Evolutionary conservation across 1,140 invertebrate species (phyloP), one percentile per base, ranked within the genome.

Genomic region (Drosophila ercepeae): DNA sequence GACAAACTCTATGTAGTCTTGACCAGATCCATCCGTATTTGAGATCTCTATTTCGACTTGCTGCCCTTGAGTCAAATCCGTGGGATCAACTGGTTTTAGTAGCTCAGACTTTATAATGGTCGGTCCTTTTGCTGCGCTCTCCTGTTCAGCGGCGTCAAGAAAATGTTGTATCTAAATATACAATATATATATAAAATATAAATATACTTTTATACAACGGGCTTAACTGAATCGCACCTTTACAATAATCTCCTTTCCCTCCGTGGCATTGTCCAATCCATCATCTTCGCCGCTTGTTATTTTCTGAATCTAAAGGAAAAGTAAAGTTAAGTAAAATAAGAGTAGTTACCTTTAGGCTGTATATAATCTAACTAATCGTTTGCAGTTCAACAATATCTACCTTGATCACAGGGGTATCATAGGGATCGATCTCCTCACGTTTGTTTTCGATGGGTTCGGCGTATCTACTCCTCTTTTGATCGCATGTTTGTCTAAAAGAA

Each of bases 201-300:
- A 4, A 14, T 4, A 8, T 29, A 16, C 0, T 13, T n/a, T 4
- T 13, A 36, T 36, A 13, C 14, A 5, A 5, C 1, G n/a, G n/a
- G n/a, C n/a, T n/a, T n/a, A n/a, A n/a, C n/a, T n/a, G n/a, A 41
- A 41, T 8, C 16, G 3, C 34, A 61, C 69, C 44, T 73, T 73
- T 11, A 72, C 69, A 21, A 73, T 73, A 9, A 68, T 67, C 5
- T 68, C 64, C 11, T 68, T 68, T 13, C 61, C 64, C 11, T 45
- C 64, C 21, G 7, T 11, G 0, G 19, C 58, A 19, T 42, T 32
- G 4, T 7, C 55, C 9, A 42, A 8, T 0, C 2, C 34, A 13
- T 16, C 61, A 4, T 45, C 46, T 9, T 44, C 61, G 0, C 6
- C 59, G 13, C 1, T 8, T 0, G 63, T 32, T 9, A 67, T 36